Base-by-base conservation (phyloP, 23 tunicate genomes). In the Ascidia mentula region DNA sequence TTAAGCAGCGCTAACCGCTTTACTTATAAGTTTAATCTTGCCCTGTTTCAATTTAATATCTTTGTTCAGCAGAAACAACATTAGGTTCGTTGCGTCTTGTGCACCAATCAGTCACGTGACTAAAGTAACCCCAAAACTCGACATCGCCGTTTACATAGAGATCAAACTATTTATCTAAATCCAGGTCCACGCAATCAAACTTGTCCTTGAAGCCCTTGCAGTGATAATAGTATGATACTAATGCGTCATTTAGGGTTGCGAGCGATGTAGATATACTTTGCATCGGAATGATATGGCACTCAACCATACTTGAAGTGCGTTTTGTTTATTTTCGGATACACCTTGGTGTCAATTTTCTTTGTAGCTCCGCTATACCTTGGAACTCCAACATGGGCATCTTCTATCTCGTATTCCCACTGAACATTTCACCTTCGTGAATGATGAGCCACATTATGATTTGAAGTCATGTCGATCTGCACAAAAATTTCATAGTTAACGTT, bases 381-480 rank as follows among this genome's bases (percentile, higher is more conserved):
- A 89, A 89, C 69, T 89, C 95, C 18, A 89, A 73, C 85, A 86
- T 80, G 7, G 95, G 86, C 12, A 84, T 84, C 28, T 8, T 3
- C 3, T 88, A 30, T 45, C 79, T 40, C 45, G 86, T 28, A 69
- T 18, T 26, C 6, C 60, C 81, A 1, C 72, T 39, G 38, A 85
- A 18, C 1, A 69, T 40, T 6, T 79, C 45, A 24, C 95, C 90
- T 7, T 79, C 33, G 36, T 79, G 85, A 15, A 73, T 35, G 18
- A 89, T 37, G 31, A 72, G 38, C 95, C 95, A 89, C 28, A 79
- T 81, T 17, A 89, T 89, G 40, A 72, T 74, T 34, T 85, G 89
- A 32, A 79, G 60, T 90, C 95, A 89, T 0, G 95, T 89, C 0
- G 71, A 46, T 30, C 95, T 90, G 46, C 85, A 74, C n/a, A n/a